Evolutionary conservation across 1,140 invertebrate species (phyloP).

Genomic region (Pantala flavescens): DNA sequence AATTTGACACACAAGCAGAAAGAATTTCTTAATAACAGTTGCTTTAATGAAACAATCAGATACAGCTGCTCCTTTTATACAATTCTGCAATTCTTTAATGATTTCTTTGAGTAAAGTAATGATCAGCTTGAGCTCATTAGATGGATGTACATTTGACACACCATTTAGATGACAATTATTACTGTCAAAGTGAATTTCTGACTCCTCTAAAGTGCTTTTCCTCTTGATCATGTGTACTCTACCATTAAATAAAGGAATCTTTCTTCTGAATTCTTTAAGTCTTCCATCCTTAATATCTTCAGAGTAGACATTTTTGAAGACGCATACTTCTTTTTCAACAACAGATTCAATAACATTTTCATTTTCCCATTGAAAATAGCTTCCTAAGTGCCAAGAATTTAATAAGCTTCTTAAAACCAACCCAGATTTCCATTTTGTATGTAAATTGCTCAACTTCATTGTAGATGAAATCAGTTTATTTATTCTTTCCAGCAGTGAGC

Average conservation of each 20-base stretch:
- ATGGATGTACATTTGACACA: not conserved
- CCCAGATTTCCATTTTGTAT: not conserved
- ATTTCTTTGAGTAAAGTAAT: not conserved
- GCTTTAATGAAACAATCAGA: not conserved
- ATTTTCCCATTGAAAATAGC: not conserved
- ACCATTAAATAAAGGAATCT: not conserved
- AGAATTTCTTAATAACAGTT: not conserved
- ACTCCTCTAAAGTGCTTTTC: not conserved
- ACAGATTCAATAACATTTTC: not conserved
- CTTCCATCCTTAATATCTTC: not conserved
- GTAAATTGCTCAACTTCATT: not conserved
- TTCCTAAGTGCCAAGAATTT: not conserved
- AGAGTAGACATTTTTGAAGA: not conserved
- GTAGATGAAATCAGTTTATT: not conserved
- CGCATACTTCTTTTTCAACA: not conserved
- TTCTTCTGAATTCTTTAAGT: not conserved
- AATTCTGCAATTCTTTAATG: not conserved
- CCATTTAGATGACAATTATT: not conserved
- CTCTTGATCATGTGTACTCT: not conserved
- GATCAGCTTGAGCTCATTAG: not conserved
- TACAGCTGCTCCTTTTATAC: not conserved
- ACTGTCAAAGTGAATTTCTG: not conserved
- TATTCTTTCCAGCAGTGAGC: not conserved
- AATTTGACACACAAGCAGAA: not conserved
- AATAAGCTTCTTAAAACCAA: not conserved